Evolutionary conservation across 2,888 invertebrate species (phyloP), one percentile per base, ranked within the genome.

Genomic region (Epiblema foenella): DNA sequence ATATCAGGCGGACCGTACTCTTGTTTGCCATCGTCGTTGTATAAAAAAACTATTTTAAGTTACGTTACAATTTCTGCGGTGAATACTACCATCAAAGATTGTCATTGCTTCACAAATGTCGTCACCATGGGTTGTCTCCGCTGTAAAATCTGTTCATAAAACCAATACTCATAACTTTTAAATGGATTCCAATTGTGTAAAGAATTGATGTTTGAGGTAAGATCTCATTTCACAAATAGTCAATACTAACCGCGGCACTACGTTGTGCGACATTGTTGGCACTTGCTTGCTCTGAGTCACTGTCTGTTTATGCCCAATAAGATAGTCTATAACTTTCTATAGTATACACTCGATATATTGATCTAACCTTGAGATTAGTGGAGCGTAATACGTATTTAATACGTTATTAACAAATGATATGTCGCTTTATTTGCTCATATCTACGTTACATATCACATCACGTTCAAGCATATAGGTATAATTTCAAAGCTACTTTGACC

Each of bases 301-400:
- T 42, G 69, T 69, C 65, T 70, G 59, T 70, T 66, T 70, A 60
- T 66, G 52, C 3, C 52, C 51, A 65, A 68, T 62, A 60, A 62
- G 11, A 8, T 60, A 58, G 66, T 66, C 59, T 46, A 66, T 66
- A 65, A 65, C 70, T 70, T 70, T 70, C 70, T 70, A 70, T 54
- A 65, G 33, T 49, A 51, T 17, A 52, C 18, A 57, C n/a, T 56
- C 49, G 3, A 20, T 24, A 42, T 54, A 57, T 59, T 51, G 59
- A 60, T 46, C 46, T 65, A 64, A 70, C 70, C 70, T 70, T 54
- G 59, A 42, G 70, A 66, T 60, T 58, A 59, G 29, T 68, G 46
- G 68, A 68, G 18, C 54, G 42, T 54, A 68, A 68, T n/a, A n/a
- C 51, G 42, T 60, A n/a, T n/a, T n/a, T n/a, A n/a, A n/a, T 59